A percentile compares a stretch with the other conserved stretches of the same genome.
Evolutionary conservation across 2,797 vertebrate species (phyloP).

Genomic region (Hirundo rustica): DNA sequence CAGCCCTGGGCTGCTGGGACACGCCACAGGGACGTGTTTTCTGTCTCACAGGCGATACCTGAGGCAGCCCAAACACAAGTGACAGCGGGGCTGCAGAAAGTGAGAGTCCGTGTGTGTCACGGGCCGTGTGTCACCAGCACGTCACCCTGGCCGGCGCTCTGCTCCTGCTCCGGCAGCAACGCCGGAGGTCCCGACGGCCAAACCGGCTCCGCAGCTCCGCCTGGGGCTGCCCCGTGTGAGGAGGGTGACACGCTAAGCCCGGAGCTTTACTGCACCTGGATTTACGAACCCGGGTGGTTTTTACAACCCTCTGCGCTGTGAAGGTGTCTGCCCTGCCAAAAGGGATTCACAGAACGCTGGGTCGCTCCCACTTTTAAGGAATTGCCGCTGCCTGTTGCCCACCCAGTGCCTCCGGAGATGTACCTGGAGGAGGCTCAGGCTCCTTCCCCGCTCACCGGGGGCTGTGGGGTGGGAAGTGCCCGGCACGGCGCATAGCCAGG

Average conservation of each 20-base stretch:
- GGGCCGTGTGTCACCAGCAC: not conserved
- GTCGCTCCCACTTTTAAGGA: not conserved
- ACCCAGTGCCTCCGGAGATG: accelerated
- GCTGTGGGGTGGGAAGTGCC: not conserved
- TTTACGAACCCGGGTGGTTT: not conserved
- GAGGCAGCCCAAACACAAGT: accelerated
- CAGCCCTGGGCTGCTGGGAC: not conserved
- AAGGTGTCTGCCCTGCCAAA: not conserved
- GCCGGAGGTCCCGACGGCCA: accelerated
- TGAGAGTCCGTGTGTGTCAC: not conserved
- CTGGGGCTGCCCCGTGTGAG: not conserved
- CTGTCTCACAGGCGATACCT: not conserved
- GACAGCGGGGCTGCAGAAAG: not conserved
- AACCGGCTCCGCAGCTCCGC: not conserved
- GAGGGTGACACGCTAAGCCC: accelerated
- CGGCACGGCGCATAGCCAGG: not conserved
- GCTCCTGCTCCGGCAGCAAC: accelerated
- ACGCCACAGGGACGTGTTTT: not conserved
- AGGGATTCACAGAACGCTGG: not conserved
- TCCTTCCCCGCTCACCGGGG: not conserved
- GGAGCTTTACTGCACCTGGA: not conserved
- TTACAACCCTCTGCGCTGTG: not conserved
- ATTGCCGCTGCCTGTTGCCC: accelerated
- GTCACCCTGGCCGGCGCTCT: not conserved
- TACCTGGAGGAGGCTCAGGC: constrained; percentile 35